A percentile compares a stretch with the other conserved stretches of the same genome.
Evolutionary conservation across 2,797 vertebrate species (phyloP).

Genomic region (Lateolabrax maculatus): DNA sequence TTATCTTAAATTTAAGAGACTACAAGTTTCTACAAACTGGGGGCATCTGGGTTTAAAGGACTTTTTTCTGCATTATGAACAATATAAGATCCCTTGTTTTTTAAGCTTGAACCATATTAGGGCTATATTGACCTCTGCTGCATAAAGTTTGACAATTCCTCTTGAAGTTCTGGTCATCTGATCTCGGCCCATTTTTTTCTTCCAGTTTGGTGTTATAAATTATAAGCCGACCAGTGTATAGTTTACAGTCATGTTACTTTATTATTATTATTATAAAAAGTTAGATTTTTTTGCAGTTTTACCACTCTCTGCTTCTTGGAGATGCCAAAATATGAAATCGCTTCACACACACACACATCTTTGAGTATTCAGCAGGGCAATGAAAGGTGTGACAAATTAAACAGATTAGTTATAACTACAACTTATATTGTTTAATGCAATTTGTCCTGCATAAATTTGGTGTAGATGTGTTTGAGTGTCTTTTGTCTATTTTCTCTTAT

Average conservation of each 20-base stretch:
- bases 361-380: slow-evolving; percentile 13
- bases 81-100: background rate
- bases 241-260: background rate
- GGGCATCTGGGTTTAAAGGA: background rate
- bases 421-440: slow-evolving; percentile 43
- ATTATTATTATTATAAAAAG: slow-evolving; percentile 3
- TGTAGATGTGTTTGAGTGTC: slow-evolving; percentile 46
- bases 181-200: background rate
- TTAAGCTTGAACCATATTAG: background rate
- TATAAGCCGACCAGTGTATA: background rate
- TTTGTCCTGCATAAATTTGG: slow-evolving; percentile 51
- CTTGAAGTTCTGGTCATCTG: slow-evolving; percentile 33
- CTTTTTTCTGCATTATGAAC: background rate
- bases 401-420: slow-evolving; percentile 44
- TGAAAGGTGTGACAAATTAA: slow-evolving; percentile 43
- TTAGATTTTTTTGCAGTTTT: background rate
- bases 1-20: background rate
- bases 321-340: slow-evolving; percentile 10
- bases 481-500: slow-evolving; percentile 71
- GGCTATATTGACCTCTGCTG: background rate
- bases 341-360: background rate
- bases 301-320: background rate
- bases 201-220: background rate
- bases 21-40: background rate
- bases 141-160: background rate